These are phyloP conservation scores for Drosophila mayri DNA, from an alignment of 1,140 invertebrate genomes.

Conservation along the genomic window DNA sequence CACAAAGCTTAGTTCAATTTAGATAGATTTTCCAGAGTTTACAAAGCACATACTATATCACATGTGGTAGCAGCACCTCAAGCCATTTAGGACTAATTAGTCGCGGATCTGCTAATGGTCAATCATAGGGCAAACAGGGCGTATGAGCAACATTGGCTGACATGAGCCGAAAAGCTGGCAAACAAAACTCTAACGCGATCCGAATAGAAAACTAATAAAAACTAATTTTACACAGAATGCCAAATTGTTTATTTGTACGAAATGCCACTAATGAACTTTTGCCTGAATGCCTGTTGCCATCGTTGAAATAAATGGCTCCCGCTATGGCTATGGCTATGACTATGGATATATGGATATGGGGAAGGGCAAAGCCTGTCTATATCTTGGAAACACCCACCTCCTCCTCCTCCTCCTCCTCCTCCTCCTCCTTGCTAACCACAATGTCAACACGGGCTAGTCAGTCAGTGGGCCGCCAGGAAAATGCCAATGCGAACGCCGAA, in stretches of 20 bases:
- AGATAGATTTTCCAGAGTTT: slow-evolving; percentile 5
- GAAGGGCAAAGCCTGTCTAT: slow-evolving; percentile 28
- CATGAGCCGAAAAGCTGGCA: slow-evolving; percentile 54
- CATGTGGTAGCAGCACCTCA: slow-evolving; percentile 1
- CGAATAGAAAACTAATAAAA: slow-evolving; percentile 71
- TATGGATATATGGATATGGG: slow-evolving; percentile 19
- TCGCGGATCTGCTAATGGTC: slow-evolving; percentile 14
- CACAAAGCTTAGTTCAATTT: slow-evolving; percentile 35
- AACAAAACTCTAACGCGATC: slow-evolving; percentile 38
- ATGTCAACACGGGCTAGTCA: slow-evolving; percentile 36
- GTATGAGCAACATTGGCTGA: slow-evolving; percentile 32
- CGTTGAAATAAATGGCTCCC: slow-evolving; percentile 29
- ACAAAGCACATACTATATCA: neutral
- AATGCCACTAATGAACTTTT: slow-evolving; percentile 67
- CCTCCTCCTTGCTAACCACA: slow-evolving; percentile 17
- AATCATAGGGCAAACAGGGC: slow-evolving; percentile 31
- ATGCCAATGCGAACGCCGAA: slow-evolving; percentile 6
- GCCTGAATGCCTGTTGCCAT: slow-evolving; percentile 14
- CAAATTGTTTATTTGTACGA: slow-evolving; percentile 73
- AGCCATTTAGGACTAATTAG: slow-evolving; percentile 14
- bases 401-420: neutral
- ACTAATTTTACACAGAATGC: slow-evolving; percentile 67
- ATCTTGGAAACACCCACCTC: slow-evolving; percentile 17
- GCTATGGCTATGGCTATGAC: slow-evolving; percentile 1
- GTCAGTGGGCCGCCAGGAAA: slow-evolving; percentile 12